Evolutionary conservation across 2,113 vertebrate species (phyloP), one percentile per base, ranked within the genome.

Genomic region (Pseudonaja textilis): DNA sequence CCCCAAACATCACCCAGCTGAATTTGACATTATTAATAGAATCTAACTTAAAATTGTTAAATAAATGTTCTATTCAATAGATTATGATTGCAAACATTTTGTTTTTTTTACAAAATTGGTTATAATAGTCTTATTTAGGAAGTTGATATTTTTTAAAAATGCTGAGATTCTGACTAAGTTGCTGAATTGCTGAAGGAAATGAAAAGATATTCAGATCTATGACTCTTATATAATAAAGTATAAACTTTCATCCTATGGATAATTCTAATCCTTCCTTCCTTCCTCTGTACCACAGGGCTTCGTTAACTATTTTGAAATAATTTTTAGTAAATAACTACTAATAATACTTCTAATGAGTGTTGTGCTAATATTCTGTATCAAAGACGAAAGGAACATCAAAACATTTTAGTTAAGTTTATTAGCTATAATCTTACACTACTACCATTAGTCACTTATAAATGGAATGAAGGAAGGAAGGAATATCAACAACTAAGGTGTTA

Each of bases 21-120:
- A 93, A 94, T 52, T 74, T 85, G 91, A 3, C 50, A 89, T 91
- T 93, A 59, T 64, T 50, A 64, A 69, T 85, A 64, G 89, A 86
- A 59, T 8, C 34, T 81, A 34, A 29, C 29, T n/a, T 25, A 22
- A 45, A 87, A 87, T 25, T 47, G 12, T 47, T 86, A n/a, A 90
- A 93, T 16, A 47, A 90, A 85, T 23, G 18, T 52, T n/a, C 81
- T 64, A 23, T 93, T 52, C 55, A 93, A 29, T 9, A 81, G 69
- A 89, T 57, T 20, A 57, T 25, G 16, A 7, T 29, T 39, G 25
- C 39, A 74, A 18, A 20, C 34, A 47, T 16, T 85, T 64, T 87
- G 26, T 61, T n/a, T 52, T 39, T 18, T 42, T 20, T 61, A 29
- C 7, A 4, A 59, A 18, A 59, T 45, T 85, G 57, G 5, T 22